phyloP scores from a whole-genome alignment of 37 sponge, comb jelly and placozoan species.

The Petrosia ficiformis region DNA sequence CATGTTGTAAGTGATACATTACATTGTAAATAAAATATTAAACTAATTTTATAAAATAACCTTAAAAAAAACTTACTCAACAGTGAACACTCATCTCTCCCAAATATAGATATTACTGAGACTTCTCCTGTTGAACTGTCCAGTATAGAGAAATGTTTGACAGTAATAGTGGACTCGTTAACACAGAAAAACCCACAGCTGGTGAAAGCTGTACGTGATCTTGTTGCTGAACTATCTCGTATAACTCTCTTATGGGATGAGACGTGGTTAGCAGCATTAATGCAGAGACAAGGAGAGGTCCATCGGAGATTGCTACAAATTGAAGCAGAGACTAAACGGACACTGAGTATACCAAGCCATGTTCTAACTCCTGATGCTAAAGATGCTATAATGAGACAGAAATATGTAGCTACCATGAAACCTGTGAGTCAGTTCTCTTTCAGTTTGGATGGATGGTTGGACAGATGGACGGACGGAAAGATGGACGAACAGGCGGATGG shows the following conservation, averaged over 20 bases:
- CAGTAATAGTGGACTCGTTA: constrained; percentile 79
- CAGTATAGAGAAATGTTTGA: constrained; percentile 74
- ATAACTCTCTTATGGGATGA: constrained; percentile 95
- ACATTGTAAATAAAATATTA: no score
- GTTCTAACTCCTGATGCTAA: constrained; percentile 57
- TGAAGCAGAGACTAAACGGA: constrained; percentile 76
- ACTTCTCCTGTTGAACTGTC: constrained; percentile 44
- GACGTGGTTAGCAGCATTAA: constrained; percentile 91
- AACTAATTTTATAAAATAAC: no score
- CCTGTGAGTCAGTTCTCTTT: constrained; percentile 67
- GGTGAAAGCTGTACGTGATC: constrained; percentile 74
- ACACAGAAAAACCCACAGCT: constrained; percentile 51
- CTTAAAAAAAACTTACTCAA: no score
- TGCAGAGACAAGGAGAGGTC: constrained; percentile 85
- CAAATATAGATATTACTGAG: constrained; percentile 16
- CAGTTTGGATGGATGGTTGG: not conserved
- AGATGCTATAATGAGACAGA: constrained; percentile 81
- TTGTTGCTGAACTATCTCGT: constrained; percentile 82
- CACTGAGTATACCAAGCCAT: constrained; percentile 28
- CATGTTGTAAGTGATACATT: no score
- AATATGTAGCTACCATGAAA: constrained; percentile 83
- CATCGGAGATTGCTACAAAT: constrained; percentile 81
- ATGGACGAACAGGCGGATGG: no score
- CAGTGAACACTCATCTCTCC: no score
- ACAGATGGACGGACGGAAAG: no score